Conservation (phyloP, 2,797 vertebrate species). For the Lycodopsis pacificus region DNA sequence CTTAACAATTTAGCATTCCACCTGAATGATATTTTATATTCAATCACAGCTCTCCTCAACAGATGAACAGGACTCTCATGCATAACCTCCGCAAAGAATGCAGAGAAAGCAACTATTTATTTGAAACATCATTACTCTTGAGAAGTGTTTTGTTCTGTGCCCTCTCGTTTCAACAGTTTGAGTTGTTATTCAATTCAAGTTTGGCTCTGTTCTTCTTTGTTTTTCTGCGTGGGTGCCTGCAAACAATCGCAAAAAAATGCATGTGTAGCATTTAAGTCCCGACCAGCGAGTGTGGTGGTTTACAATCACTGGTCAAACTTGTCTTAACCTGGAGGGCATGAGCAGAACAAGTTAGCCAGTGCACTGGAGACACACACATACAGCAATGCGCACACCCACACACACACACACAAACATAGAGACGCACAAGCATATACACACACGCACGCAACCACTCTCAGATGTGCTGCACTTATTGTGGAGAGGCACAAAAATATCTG, state of each 20-base stretch:
- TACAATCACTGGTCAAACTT: constrained; percentile 25
- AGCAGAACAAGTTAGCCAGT: constrained; percentile 10
- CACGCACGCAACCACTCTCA: neutral
- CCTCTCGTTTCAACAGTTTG: neutral
- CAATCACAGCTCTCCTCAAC: constrained; percentile 18
- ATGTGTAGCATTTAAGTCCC: neutral
- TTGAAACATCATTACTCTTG: neutral
- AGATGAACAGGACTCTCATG: constrained; percentile 10
- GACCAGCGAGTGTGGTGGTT: constrained; percentile 5
- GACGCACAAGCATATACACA: neutral
- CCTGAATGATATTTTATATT: constrained; percentile 25
- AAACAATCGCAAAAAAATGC: neutral
- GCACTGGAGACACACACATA: neutral
- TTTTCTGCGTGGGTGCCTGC: neutral
- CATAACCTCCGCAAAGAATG: constrained; percentile 16
- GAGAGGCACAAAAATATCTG: constrained; percentile 15
- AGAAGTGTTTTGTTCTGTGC: neutral
- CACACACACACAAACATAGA: constrained; percentile 13
- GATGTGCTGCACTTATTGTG: neutral
- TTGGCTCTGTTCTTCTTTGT: neutral
- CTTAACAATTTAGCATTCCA: constrained; percentile 25
- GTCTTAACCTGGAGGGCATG: constrained; percentile 46
- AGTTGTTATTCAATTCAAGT: neutral
- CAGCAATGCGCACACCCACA: constrained; percentile 20
- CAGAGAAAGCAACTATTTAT: neutral